Conservation (phyloP, 2,797 vertebrate genomes). For the Trachurus trachurus region DNA sequence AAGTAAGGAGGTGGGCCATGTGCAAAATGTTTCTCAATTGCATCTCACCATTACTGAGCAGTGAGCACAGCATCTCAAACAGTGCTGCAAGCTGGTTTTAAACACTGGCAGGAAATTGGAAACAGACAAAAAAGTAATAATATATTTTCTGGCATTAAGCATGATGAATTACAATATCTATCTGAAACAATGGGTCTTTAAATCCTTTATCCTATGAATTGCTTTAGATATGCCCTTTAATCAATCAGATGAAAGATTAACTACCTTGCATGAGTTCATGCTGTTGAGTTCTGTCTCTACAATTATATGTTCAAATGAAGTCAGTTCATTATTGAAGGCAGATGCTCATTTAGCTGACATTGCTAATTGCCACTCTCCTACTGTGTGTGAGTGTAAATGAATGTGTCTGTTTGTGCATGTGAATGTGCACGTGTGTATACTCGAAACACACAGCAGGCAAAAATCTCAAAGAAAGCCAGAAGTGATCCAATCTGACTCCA, state of each 20-base stretch:
- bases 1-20: constrained; percentile 32
- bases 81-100: constrained; percentile 22
- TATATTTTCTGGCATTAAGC: constrained; percentile 38
- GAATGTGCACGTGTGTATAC: constrained; percentile 41
- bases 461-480: constrained; percentile 65
- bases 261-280: constrained; percentile 55
- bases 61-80: constrained; percentile 34
- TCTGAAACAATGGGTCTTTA: constrained; percentile 57
- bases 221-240: constrained; percentile 51
- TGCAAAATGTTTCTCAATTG: constrained; percentile 29
- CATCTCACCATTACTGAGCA: constrained; percentile 27
- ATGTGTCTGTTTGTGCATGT: constrained; percentile 5
- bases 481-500: constrained; percentile 74
- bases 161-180: constrained; percentile 55
- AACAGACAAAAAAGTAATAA: constrained; percentile 41
- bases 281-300: constrained; percentile 50
- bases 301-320: constrained; percentile 68
- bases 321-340: constrained; percentile 66
- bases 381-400: constrained; percentile 10
- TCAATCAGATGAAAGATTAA: constrained; percentile 65
- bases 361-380: constrained; percentile 63
- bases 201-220: constrained; percentile 44
- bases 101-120: constrained; percentile 59
- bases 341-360: constrained; percentile 74
- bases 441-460: constrained; percentile 47